Evolutionary conservation across 2,888 invertebrate genomes (phyloP).

Genomic region (Thecocarcelia acutangulata): DNA sequence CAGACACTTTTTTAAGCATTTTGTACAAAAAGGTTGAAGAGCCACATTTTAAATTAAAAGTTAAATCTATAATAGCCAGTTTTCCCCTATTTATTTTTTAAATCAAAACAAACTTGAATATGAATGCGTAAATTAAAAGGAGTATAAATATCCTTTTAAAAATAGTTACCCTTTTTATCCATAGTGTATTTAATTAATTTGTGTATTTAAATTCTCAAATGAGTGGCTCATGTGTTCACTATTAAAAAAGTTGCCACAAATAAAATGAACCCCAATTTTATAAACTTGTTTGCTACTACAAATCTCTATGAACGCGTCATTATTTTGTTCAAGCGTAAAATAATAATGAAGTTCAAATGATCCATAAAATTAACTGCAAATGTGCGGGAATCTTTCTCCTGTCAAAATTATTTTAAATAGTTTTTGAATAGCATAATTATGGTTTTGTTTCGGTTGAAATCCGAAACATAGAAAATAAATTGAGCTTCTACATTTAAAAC

Average conservation of each 20-base stretch:
- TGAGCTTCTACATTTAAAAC: too few species aligned
- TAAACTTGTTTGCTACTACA: slow-evolving; percentile 12
- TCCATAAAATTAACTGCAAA: slow-evolving; percentile 32
- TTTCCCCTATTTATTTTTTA: too few species aligned
- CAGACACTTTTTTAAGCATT: too few species aligned
- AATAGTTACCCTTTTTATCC: too few species aligned
- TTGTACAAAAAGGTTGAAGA: too few species aligned
- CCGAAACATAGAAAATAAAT: not conserved
- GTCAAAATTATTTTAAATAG: slow-evolving; percentile 29
- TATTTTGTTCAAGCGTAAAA: slow-evolving; percentile 22
- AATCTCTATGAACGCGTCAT: slow-evolving; percentile 4
- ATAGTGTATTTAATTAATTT: slow-evolving; percentile 1
- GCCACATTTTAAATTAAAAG: too few species aligned
- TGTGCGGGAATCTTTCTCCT: slow-evolving; percentile 1
- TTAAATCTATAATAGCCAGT: too few species aligned
- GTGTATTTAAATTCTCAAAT: not conserved
- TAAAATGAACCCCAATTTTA: not conserved
- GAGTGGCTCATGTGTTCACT: too few species aligned
- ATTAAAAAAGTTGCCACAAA: not conserved
- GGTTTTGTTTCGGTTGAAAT: slow-evolving; percentile 12
- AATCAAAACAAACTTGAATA: too few species aligned
- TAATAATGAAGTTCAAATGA: slow-evolving; percentile 25
- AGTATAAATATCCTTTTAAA: too few species aligned
- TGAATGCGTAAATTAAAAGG: too few species aligned
- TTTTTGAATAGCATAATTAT: slow-evolving; percentile 21